Evolutionary conservation across 2,888 invertebrate genomes (phyloP).

Genomic region (Micropterix aruncella): DNA sequence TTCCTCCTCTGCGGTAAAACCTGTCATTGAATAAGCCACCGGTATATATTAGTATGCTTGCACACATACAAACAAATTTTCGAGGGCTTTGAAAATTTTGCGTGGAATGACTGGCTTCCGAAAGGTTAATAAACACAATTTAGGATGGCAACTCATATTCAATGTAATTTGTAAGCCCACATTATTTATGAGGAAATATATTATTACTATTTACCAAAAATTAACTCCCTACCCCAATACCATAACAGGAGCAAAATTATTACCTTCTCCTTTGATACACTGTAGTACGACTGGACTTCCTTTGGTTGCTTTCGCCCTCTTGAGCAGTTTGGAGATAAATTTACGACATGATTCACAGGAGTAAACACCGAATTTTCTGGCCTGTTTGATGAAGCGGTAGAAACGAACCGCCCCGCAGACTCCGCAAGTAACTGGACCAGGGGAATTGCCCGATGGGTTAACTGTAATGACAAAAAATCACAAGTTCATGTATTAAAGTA

Average conservation of each 20-base stretch:
- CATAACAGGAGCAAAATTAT: conserved; percentile 2
- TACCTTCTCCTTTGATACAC: conserved; percentile 54
- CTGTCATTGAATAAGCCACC: too few relatives aligned
- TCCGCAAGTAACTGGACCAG: conserved; percentile 58
- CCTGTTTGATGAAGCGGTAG: conserved; percentile 63
- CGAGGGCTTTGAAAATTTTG: too few relatives aligned
- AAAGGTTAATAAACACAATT: too few relatives aligned
- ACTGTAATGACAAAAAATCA: background rate
- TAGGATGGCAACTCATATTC: too few relatives aligned
- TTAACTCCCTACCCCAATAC: too few relatives aligned
- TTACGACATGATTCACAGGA: conserved; percentile 79
- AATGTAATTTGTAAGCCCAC: too few relatives aligned
- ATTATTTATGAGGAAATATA: too few relatives aligned
- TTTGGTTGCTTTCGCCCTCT: conserved; percentile 46
- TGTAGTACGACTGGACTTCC: conserved; percentile 40
- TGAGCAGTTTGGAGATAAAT: conserved; percentile 72
- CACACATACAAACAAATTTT: too few relatives aligned
- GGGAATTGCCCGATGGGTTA: conserved; percentile 32
- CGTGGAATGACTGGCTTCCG: too few relatives aligned
- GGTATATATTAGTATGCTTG: too few relatives aligned
- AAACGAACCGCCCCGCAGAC: conserved; percentile 67
- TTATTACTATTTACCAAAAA: too few relatives aligned
- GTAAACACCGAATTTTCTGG: conserved; percentile 70
- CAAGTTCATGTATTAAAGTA: conserved; percentile 15
- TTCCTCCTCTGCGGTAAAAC: too few relatives aligned